Evolutionary conservation across 2,888 invertebrate species (phyloP).

Genomic region (Leucophenga maculata): DNA sequence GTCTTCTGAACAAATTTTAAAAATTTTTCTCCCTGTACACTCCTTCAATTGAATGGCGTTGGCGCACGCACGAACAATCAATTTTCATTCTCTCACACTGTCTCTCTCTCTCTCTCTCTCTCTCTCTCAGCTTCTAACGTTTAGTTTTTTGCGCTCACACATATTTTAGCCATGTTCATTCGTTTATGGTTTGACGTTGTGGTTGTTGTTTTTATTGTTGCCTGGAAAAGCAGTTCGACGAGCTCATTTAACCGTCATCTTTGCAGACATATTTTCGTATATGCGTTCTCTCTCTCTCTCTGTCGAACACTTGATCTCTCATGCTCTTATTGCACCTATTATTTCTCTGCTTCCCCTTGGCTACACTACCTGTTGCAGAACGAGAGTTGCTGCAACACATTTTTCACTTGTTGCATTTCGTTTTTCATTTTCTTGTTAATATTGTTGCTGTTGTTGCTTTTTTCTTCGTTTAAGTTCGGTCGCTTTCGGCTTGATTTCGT

Average conservation of each 20-base stretch:
- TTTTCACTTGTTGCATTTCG: slow-evolving; percentile 69
- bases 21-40: too few relatives aligned
- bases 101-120: too few relatives aligned
- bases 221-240: slow-evolving; percentile 64
- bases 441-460: slow-evolving; percentile 25
- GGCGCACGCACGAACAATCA: too few relatives aligned
- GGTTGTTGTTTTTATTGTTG: slow-evolving; percentile 20
- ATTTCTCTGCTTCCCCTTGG: slow-evolving; percentile 10
- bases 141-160: not conserved
- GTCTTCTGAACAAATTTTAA: too few relatives aligned
- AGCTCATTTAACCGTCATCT: slow-evolving; percentile 37
- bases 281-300: slow-evolving; percentile 35
- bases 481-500: not conserved
- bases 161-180: slow-evolving; percentile 8
- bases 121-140: too few relatives aligned
- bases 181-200: too few relatives aligned
- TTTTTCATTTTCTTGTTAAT: slow-evolving; percentile 64
- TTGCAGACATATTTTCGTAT: slow-evolving; percentile 25
- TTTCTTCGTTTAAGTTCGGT: slow-evolving; percentile 17
- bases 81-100: too few relatives aligned
- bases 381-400: slow-evolving; percentile 53
- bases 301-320: slow-evolving; percentile 35
- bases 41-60: too few relatives aligned
- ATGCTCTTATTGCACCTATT: slow-evolving; percentile 25
- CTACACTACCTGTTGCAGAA: slow-evolving; percentile 56